phyloP scores from a whole-genome alignment of 2,797 vertebrate species.

The Okamejei kenojei region DNA sequence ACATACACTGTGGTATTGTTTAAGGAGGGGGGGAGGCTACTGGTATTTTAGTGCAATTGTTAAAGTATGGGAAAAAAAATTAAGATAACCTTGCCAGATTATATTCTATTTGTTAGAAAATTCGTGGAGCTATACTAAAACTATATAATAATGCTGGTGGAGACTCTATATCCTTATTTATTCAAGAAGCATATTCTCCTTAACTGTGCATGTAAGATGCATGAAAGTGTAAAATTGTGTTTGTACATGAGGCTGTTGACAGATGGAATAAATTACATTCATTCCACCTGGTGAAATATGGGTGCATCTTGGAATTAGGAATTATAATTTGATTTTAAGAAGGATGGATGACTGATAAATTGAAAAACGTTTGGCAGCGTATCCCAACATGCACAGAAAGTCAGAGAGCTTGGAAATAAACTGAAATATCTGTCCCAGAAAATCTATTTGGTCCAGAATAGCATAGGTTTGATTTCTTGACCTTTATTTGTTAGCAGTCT shows the following conservation, averaged over 20 bases:
- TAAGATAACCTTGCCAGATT: background rate
- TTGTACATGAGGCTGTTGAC: background rate
- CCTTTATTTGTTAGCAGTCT: background rate
- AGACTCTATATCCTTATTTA: background rate
- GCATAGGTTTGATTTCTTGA: background rate
- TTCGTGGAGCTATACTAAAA: too few relatives aligned
- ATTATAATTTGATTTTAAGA: background rate
- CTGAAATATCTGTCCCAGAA: too few relatives aligned
- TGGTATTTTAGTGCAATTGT: background rate
- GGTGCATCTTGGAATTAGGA: background rate
- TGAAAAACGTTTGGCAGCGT: background rate
- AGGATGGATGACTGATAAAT: background rate
- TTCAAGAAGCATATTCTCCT: background rate
- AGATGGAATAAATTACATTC: background rate
- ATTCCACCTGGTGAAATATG: too few relatives aligned
- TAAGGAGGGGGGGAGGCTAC: background rate
- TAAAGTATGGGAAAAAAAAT: too few relatives aligned
- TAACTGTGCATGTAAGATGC: background rate
- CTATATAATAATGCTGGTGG: background rate
- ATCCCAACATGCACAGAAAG: background rate
- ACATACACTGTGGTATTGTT: too few relatives aligned
- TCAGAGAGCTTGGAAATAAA: background rate
- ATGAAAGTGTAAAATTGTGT: background rate
- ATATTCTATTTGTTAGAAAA: constrained; percentile 16
- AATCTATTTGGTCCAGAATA: background rate